Evolutionary conservation across 2,113 vertebrate species (phyloP), one percentile per base, ranked within the genome.

Genomic region (Thalassarche chlororhynchos): DNA sequence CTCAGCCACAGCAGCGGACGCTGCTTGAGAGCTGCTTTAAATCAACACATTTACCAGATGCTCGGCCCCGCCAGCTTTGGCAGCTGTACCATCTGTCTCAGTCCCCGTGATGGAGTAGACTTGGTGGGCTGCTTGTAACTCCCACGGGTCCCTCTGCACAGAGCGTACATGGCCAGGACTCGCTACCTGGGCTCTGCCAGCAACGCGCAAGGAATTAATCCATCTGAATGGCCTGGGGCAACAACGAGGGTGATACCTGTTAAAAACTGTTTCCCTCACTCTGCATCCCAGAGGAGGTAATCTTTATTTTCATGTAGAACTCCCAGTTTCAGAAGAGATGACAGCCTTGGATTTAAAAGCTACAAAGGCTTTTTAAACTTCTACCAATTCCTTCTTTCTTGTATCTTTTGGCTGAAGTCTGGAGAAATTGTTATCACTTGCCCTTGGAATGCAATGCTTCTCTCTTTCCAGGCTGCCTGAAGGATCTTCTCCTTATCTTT

Each of bases 401-500:
- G 44, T 92, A 93, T 96, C 86, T 96, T 96, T 97, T 96, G 93
- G 97, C 93, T 96, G 94, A 96, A 97, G 90, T 96, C 75, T 95
- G 96, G 95, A 97, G 94, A 97, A 98, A 97, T 96, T 89, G 65
- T 97, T 98, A 97, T 97, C 91, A 55, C 89, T 97, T 97, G 96
- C 93, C 95, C 97, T 97, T 98, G 96, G 96, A 97, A 97, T 97
- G 91, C 94, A 97, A 78, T 84, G 91, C 68, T 93, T 95, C 95
- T 97, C 93, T 96, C 88, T 94, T 97, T 93, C 90, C 95, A 93
- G 91, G 93, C 89, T 95, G 97, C 96, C 96, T 97, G 95, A 93
- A 97, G 97, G 97, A 92, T 97, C 95, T 96, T 96, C 93, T 95
- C 80, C 93, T 97, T 97, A 96, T 97, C 96, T 97, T 89, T 97